Percentiles rank a stretch among this genome's conserved stretches.
Conservation (phyloP, 1,140 invertebrate genomes). For the Bombus consobrinus region DNA sequence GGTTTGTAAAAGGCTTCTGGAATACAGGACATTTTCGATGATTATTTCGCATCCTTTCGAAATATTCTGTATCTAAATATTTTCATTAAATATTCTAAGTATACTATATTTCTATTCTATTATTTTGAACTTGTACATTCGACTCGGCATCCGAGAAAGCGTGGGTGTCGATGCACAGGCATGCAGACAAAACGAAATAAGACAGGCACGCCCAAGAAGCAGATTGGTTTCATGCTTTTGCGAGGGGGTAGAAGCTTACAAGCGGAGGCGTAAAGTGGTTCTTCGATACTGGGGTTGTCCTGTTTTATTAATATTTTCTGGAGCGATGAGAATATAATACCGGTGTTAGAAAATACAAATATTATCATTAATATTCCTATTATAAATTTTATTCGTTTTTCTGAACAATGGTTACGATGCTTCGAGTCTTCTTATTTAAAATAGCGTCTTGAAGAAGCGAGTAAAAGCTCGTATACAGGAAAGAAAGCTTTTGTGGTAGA, state of each 20-base stretch:
- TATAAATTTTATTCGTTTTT: background rate
- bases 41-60: too few species aligned
- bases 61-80: too few species aligned
- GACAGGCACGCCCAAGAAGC: background rate
- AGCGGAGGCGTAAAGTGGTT: background rate
- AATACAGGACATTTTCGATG: too few species aligned
- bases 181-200: conserved; percentile 12
- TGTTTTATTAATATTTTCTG: background rate
- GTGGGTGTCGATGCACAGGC: conserved; percentile 31
- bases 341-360: background rate
- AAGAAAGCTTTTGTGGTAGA: too few species aligned
- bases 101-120: background rate
- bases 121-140: background rate
- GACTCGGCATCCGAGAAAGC: conserved; percentile 11
- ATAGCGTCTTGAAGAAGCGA: too few species aligned
- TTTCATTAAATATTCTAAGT: background rate
- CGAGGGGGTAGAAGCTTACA: background rate
- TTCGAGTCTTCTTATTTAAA: too few species aligned
- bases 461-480: too few species aligned
- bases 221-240: background rate
- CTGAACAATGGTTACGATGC: too few species aligned
- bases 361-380: background rate
- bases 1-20: too few species aligned
- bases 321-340: background rate
- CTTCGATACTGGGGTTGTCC: too few species aligned